These are phyloP conservation scores for Tetheella fluctuosa DNA, from an alignment of 2,888 invertebrate genomes.

Conservation along the genomic window DNA sequence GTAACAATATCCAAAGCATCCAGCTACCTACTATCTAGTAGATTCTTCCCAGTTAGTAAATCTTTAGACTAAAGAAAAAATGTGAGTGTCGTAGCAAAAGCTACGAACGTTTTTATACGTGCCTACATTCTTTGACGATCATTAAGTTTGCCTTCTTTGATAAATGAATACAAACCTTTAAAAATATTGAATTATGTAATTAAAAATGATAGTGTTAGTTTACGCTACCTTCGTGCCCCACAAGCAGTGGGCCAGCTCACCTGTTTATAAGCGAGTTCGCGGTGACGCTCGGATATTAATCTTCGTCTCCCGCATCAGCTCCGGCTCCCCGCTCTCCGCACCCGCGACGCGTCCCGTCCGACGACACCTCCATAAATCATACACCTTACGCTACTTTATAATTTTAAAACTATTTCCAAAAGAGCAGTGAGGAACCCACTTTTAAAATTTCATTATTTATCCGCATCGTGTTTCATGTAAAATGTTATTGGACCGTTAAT, in stretches of 20 bases:
- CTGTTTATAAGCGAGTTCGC: constrained; percentile 17
- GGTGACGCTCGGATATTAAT: constrained; percentile 24
- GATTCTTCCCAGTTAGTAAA: too few species aligned
- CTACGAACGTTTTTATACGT: not conserved
- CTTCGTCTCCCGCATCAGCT: constrained; percentile 20
- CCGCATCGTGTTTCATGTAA: not conserved
- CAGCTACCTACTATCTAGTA: too few species aligned
- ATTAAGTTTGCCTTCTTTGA: too few species aligned
- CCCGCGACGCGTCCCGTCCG: constrained; percentile 18
- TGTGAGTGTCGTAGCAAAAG: not conserved
- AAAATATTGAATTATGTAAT: too few species aligned
- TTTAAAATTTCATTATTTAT: constrained; percentile 4
- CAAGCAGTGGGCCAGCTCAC: constrained; percentile 16
- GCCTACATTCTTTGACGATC: too few species aligned
- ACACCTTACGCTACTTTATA: constrained; percentile 31
- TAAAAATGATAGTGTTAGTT: not conserved
- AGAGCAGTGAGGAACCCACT: constrained; percentile 15
- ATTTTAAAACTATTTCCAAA: constrained; percentile 45
- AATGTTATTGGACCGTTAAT: not conserved
- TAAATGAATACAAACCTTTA: too few species aligned
- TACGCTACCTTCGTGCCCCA: not conserved
- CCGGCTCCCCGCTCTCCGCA: constrained; percentile 9
- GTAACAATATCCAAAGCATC: not conserved
- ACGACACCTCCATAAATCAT: constrained; percentile 41
- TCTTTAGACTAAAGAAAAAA: too few species aligned